A percentile compares a stretch with the other conserved stretches of the same genome.
These are phyloP conservation scores for Drosophila eugracilis DNA, from an alignment of 1,140 invertebrate species.

Conservation along the genomic window DNA sequence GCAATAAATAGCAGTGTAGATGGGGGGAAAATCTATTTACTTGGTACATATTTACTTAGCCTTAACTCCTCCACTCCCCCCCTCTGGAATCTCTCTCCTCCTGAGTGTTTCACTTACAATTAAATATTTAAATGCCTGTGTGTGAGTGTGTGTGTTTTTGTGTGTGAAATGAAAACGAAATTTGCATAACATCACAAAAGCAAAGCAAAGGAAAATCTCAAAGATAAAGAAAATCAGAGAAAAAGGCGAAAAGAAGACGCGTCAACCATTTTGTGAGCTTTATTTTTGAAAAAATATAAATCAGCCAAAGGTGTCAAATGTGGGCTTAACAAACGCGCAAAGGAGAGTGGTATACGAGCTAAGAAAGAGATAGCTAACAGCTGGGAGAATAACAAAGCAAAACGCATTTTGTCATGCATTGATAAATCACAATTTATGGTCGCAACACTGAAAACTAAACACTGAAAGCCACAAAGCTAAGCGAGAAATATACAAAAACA, in stretches of 20 bases:
- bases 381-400: constrained; percentile 24
- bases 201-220: constrained; percentile 26
- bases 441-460: constrained; percentile 30
- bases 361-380: constrained; percentile 16
- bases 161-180: constrained; percentile 56
- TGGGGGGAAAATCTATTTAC: constrained; percentile 43
- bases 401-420: constrained; percentile 75
- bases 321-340: constrained; percentile 3
- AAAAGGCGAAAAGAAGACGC: constrained; percentile 23
- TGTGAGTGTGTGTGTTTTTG: constrained; percentile 13
- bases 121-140: constrained; percentile 72
- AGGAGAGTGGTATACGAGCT: background rate
- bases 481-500: no score
- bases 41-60: constrained; percentile 51
- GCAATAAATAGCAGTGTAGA: constrained; percentile 72
- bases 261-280: constrained; percentile 51
- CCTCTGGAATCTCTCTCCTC: constrained; percentile 16
- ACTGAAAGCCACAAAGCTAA: constrained; percentile 14
- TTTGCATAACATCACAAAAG: constrained; percentile 69
- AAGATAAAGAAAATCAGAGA: constrained; percentile 21
- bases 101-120: constrained; percentile 71
- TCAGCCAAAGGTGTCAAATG: constrained; percentile 49
- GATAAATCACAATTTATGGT: constrained; percentile 69
- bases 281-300: constrained; percentile 34
- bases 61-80: background rate